Base-by-base conservation (phyloP, 1,140 invertebrate genomes). In the Fragariocoptes setiger region DNA sequence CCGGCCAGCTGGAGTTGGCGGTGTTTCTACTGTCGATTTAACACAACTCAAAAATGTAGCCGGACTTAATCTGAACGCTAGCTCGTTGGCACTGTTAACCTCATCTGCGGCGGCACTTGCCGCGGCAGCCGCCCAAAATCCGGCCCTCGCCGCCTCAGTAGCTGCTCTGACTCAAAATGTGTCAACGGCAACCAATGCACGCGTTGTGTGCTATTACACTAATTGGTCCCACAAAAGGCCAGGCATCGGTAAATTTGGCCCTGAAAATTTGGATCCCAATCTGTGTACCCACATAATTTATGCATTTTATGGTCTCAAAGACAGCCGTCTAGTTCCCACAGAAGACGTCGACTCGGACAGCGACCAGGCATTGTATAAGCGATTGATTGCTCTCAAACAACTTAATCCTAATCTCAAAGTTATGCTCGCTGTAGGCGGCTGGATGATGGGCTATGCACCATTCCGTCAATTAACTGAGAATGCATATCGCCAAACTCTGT, bases 241-340 rank as follows among this genome's bases (percentile, higher is more conserved):
- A 0, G 75, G 74, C 35, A 64, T 67, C 18, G 80, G 78, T 4
- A 73, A 73, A 55, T 90, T 86, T 56, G 66, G 65, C 37, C 76
- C 82, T 0, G 74, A 80, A 46, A 72, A 86, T 53, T 70, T 92
- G 12, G 76, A 88, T 53, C 61, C 79, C 0, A 51, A 48, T 18
- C 69, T 88, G 0, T 94, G 85, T 54, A 88, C 79, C 0, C 82
- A 90, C 56, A 61, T 92, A 15, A 72, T 92, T 19, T 90, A 79
- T 53, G 78, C 82, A 2, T 90, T 90, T 54, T 80, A 79, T 1
- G 76, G 76, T 2, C 50, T 60, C 16, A 50, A 56, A 53, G 75
- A 80, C 49, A 69, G 77, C 56, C 69, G 74, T 53, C 58, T 85
- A 1, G 62, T 70, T 0, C 72, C 76, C 52, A 67, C 65, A 14